A percentile compares a stretch with the other conserved stretches of the same genome.
Evolutionary conservation across 2,888 invertebrate genomes (phyloP).

Genomic region (Oxycera nigricornis): DNA sequence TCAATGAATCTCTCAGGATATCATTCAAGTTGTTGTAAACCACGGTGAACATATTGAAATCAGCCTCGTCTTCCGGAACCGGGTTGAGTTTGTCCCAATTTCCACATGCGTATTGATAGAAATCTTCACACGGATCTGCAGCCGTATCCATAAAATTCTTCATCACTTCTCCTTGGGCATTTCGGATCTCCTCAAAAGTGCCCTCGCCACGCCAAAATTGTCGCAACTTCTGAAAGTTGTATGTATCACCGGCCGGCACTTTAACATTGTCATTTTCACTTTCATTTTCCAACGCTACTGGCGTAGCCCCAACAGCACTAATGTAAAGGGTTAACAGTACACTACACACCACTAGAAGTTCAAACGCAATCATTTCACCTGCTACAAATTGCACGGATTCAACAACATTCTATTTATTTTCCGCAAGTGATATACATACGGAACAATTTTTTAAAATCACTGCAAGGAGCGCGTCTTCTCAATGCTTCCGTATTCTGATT

Average conservation of each 20-base stretch:
- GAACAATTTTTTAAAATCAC: neutral
- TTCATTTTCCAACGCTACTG: neutral
- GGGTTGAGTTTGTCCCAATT: conserved; percentile 80
- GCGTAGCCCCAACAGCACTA: neutral
- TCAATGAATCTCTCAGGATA: conserved; percentile 69
- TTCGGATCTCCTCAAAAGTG: conserved; percentile 62
- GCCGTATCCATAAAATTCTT: conserved; percentile 73
- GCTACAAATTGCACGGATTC: neutral
- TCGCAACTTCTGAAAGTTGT: conserved; percentile 9
- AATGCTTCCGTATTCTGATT: conserved; percentile 14
- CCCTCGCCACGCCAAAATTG: conserved; percentile 68
- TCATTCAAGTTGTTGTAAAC: conserved; percentile 76
- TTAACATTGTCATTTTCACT: neutral
- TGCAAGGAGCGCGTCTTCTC: neutral
- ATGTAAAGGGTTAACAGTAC: neutral
- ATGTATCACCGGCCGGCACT: neutral
- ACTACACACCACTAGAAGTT: neutral
- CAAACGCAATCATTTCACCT: neutral
- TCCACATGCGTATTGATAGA: conserved; percentile 81
- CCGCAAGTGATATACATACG: neutral
- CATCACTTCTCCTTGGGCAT: conserved; percentile 71
- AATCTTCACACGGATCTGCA: conserved; percentile 77
- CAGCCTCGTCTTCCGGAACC: conserved; percentile 81
- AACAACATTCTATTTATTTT: neutral
- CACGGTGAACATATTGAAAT: conserved; percentile 85